Conservation (phyloP, 1,140 invertebrate genomes). For the Euglossa dilemma region DNA sequence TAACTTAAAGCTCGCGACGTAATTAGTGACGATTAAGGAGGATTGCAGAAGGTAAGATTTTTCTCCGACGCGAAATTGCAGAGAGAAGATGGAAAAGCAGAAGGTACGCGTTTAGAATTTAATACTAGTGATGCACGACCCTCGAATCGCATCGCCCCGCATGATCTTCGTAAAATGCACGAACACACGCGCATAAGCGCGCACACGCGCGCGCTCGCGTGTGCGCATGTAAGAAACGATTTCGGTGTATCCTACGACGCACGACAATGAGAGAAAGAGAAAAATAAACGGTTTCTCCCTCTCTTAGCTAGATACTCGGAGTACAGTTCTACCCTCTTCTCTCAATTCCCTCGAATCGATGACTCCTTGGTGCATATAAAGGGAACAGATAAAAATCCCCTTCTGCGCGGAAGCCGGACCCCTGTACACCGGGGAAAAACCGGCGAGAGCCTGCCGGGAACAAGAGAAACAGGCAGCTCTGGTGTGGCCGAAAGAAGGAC, state of each 20-base stretch:
- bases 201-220: not conserved
- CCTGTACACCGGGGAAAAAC: conserved; percentile 54
- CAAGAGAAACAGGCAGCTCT: conserved; percentile 1
- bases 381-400: conserved; percentile 53
- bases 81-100: not conserved
- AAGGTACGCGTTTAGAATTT: not conserved
- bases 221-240: conserved; percentile 1
- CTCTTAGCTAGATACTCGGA: not conserved
- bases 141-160: conserved; percentile 10
- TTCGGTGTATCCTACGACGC: not conserved
- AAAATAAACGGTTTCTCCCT: conserved; percentile 48
- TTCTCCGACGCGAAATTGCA: too few species aligned
- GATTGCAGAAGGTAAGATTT: too few species aligned
- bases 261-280: conserved; percentile 13
- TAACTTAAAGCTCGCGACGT: too few species aligned
- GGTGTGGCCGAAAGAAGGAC: conserved; percentile 30
- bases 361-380: conserved; percentile 39
- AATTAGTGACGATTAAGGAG: too few species aligned
- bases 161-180: conserved; percentile 26
- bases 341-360: conserved; percentile 41
- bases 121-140: not conserved
- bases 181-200: not conserved
- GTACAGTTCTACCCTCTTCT: conserved; percentile 13
- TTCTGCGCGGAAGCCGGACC: conserved; percentile 53
- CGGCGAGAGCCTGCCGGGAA: conserved; percentile 14